Conservation (phyloP, 1,140 invertebrate genomes). For the Drosophila grimshawi region DNA sequence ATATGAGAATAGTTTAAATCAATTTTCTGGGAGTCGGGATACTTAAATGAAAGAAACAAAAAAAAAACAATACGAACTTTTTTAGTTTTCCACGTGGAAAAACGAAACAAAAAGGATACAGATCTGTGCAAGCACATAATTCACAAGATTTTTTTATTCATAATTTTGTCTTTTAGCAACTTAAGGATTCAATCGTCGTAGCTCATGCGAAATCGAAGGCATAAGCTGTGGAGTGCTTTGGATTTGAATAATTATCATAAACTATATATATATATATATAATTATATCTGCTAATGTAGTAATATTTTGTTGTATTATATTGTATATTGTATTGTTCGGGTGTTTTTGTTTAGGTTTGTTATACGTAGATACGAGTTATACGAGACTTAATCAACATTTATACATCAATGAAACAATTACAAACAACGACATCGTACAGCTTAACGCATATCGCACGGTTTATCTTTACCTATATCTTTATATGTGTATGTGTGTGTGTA, state of each 20-base stretch:
- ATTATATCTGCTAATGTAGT: slow-evolving; percentile 13
- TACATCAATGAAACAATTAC: slow-evolving; percentile 73
- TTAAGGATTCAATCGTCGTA: slow-evolving; percentile 29
- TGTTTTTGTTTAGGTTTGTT: slow-evolving; percentile 12
- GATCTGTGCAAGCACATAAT: slow-evolving; percentile 60
- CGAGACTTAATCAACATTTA: slow-evolving; percentile 70
- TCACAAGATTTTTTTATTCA: slow-evolving; percentile 34
- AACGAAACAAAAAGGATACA: slow-evolving; percentile 18
- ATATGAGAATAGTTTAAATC: slow-evolving; percentile 5
- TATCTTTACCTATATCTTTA: slow-evolving; percentile 19
- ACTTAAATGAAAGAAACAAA: not conserved
- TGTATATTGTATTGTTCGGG: slow-evolving; percentile 30
- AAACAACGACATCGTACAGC: slow-evolving; percentile 63
- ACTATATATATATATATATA: slow-evolving; percentile 28
- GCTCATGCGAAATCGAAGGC: slow-evolving; percentile 54
- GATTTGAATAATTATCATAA: slow-evolving; percentile 31
- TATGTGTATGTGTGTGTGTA: slow-evolving; percentile 17
- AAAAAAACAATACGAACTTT: slow-evolving; percentile 22
- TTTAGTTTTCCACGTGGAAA: not conserved
- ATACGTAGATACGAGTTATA: slow-evolving; percentile 25
- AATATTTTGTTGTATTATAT: not conserved
- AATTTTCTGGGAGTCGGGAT: not conserved
- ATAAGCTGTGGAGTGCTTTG: slow-evolving; percentile 33
- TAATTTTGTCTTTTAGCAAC: slow-evolving; percentile 10
- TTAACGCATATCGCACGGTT: slow-evolving; percentile 41